Conservation (phyloP, 2,113 vertebrate species). For the Caranx melampygus region DNA sequence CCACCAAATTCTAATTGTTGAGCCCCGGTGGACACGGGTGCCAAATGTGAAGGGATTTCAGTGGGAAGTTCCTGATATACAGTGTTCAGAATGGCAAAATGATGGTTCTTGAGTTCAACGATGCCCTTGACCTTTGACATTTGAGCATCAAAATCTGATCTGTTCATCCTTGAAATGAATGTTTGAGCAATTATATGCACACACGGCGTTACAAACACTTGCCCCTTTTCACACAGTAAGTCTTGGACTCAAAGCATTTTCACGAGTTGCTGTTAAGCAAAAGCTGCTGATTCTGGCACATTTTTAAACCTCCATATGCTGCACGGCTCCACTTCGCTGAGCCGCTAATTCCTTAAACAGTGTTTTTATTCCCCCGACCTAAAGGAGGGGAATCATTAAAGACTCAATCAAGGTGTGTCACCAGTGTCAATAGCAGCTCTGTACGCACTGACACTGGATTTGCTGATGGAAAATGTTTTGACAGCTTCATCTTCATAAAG, state of each 20-base stretch:
- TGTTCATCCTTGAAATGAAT: too few species aligned
- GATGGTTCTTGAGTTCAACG: too few species aligned
- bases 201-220: too few species aligned
- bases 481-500: background rate
- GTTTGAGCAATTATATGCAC: background rate
- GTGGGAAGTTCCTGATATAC: too few species aligned
- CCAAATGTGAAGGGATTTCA: too few species aligned
- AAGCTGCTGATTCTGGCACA: conserved; percentile 64
- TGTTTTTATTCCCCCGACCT: conserved; percentile 40
- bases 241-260: conserved; percentile 32
- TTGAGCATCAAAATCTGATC: too few species aligned
- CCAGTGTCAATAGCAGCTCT: background rate
- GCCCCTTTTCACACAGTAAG: conserved; percentile 14
- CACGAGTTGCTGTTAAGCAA: conserved; percentile 37
- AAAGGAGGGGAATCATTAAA: conserved; percentile 30
- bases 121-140: too few species aligned
- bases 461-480: conserved; percentile 18
- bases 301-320: conserved; percentile 64
- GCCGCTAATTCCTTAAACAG: conserved; percentile 55
- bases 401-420: conserved; percentile 38
- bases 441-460: background rate
- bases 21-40: too few species aligned
- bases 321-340: conserved; percentile 37
- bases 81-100: too few species aligned
- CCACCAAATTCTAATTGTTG: too few species aligned